Evolutionary conservation across 2,888 invertebrate species (phyloP).

Genomic region (Clistopyga incitator): DNA sequence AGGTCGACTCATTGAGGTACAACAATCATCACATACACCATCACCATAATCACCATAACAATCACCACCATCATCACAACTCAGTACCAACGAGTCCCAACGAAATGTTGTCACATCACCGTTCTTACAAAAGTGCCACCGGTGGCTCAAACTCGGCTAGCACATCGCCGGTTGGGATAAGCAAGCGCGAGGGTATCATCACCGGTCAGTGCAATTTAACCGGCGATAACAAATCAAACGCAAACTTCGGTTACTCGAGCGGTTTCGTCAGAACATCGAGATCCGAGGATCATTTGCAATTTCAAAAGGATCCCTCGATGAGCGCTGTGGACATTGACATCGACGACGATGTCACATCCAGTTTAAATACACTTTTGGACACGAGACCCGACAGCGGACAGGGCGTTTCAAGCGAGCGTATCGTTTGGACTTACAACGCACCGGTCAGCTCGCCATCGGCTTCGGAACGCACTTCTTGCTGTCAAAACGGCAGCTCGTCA

Average conservation of each 20-base stretch:
- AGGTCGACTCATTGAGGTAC: conserved; percentile 86
- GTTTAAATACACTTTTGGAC: conserved; percentile 95
- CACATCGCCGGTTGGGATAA: conserved; percentile 86
- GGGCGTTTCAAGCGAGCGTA: conserved; percentile 87
- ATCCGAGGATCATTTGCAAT: conserved; percentile 96
- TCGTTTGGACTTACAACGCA: conserved; percentile 97
- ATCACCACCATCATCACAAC: conserved; percentile 86
- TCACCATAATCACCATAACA: conserved; percentile 85
- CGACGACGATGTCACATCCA: conserved; percentile 97
- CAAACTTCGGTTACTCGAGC: conserved; percentile 79
- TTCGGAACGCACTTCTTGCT: conserved; percentile 85
- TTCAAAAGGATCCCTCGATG: conserved; percentile 91
- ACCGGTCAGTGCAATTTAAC: conserved; percentile 71
- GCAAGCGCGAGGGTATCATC: conserved; percentile 84
- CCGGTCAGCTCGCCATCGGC: conserved; percentile 89
- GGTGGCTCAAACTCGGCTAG: conserved; percentile 85
- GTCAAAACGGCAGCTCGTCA: conserved; percentile 87
- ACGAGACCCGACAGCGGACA: conserved; percentile 88
- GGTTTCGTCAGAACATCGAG: conserved; percentile 94
- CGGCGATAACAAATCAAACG: conserved; percentile 69
- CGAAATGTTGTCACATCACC: conserved; percentile 88
- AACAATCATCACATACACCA: conserved; percentile 87
- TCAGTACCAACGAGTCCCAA: conserved; percentile 90
- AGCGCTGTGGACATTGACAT: conserved; percentile 96
- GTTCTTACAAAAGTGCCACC: conserved; percentile 79